These are phyloP conservation scores for Psylliodes chrysocephalus DNA, from an alignment of 2,888 invertebrate species.

Conservation along the genomic window DNA sequence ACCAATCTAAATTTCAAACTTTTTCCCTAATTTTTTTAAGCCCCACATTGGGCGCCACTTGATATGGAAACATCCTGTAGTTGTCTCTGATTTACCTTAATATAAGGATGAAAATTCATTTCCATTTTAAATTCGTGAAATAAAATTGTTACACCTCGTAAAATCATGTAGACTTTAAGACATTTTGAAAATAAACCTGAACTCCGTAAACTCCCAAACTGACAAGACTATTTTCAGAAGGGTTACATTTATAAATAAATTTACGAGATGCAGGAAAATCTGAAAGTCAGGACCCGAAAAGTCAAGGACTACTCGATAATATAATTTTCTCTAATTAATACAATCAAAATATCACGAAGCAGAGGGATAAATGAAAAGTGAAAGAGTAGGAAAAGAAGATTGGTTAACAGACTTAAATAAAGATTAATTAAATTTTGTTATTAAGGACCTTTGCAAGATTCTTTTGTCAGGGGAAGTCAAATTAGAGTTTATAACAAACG, in stretches of 20 bases:
- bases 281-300: conserved; percentile 1
- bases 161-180: too few species aligned
- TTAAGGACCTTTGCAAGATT: conserved; percentile 18
- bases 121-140: too few species aligned
- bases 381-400: conserved; percentile 24
- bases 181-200: too few species aligned
- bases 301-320: conserved; percentile 19
- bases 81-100: too few species aligned
- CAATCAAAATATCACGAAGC: conserved; percentile 27
- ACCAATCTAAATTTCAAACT: too few species aligned
- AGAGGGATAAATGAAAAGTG: conserved; percentile 21
- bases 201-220: too few species aligned
- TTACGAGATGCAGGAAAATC: background rate
- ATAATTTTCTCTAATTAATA: conserved; percentile 27
- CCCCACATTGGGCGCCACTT: too few species aligned
- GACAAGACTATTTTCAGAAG: too few species aligned
- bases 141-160: too few species aligned
- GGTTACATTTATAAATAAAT: background rate
- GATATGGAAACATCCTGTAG: too few species aligned
- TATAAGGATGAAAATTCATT: too few species aligned
- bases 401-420: conserved; percentile 24
- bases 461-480: conserved; percentile 22
- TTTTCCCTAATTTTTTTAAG: too few species aligned
- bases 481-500: conserved; percentile 24
- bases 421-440: conserved; percentile 28